These are phyloP conservation scores for Lasioglossum marginatum DNA, from an alignment of 2,888 invertebrate species.

Conservation along the genomic window DNA sequence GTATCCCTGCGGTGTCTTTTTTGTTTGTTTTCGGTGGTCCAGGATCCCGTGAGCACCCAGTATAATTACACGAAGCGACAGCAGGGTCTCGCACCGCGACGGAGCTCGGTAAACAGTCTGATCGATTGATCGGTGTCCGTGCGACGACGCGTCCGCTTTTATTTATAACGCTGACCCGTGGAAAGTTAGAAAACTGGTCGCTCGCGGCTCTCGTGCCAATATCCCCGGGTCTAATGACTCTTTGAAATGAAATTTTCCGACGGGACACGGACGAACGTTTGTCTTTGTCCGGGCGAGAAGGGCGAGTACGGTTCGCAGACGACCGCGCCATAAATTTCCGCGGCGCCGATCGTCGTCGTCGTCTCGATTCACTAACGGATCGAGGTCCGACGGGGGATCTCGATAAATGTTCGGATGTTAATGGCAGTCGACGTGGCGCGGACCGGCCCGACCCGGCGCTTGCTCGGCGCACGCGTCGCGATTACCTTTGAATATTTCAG, in stretches of 20 bases:
- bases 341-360: conserved; percentile 15
- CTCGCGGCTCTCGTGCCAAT: conserved; percentile 40
- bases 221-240: conserved; percentile 52
- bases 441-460: neutral
- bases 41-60: neutral
- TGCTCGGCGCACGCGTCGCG: conserved; percentile 36
- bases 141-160: conserved; percentile 37
- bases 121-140: conserved; percentile 41
- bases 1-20: neutral
- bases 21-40: neutral
- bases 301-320: conserved; percentile 17
- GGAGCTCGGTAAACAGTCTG: conserved; percentile 6
- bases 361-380: conserved; percentile 10
- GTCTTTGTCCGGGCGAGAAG: conserved; percentile 23
- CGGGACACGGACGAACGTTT: conserved; percentile 20
- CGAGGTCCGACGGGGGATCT: conserved; percentile 16
- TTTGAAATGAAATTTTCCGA: conserved; percentile 52
- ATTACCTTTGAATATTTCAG: conserved; percentile 68
- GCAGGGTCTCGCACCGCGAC: conserved; percentile 6
- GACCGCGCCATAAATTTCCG: conserved; percentile 20
- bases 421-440: conserved; percentile 15
- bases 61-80: conserved; percentile 3
- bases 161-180: conserved; percentile 46
- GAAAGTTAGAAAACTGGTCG: conserved; percentile 44
- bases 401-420: conserved; percentile 55